Conservation (phyloP, 1,140 invertebrate genomes). For the Araneus ventricosus region DNA sequence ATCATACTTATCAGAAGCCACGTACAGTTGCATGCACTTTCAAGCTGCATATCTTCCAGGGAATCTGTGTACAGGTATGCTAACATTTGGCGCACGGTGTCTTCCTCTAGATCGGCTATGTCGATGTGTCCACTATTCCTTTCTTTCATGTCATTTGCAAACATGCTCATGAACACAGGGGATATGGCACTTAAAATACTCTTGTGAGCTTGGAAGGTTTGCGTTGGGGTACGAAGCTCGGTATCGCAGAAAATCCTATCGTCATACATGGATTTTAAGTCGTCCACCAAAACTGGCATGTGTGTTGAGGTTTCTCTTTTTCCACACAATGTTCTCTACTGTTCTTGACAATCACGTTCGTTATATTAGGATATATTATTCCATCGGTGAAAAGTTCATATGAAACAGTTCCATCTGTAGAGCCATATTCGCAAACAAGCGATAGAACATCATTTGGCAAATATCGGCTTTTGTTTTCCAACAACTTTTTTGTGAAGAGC, state of each 20-base stretch:
- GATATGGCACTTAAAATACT: conserved; percentile 79
- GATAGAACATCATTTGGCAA: too few relatives aligned
- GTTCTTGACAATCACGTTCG: background rate
- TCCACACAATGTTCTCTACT: too few relatives aligned
- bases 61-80: background rate
- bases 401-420: too few relatives aligned
- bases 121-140: background rate
- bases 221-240: conserved; percentile 76
- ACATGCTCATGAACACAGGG: conserved; percentile 79
- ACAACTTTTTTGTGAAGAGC: too few relatives aligned
- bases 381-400: too few relatives aligned
- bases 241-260: conserved; percentile 77
- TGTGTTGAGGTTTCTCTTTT: background rate
- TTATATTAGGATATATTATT: background rate
- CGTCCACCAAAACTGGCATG: background rate
- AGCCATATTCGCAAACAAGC: too few relatives aligned
- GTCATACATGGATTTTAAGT: background rate
- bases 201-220: conserved; percentile 78
- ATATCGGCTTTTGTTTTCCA: too few relatives aligned
- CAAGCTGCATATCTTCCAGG: background rate
- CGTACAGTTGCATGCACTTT: too few relatives aligned
- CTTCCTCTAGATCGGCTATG: background rate
- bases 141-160: conserved; percentile 76
- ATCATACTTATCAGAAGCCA: too few relatives aligned
- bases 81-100: background rate